Evolutionary conservation across 2,113 vertebrate genomes (phyloP).

Genomic region (Phaethon lepturus): DNA sequence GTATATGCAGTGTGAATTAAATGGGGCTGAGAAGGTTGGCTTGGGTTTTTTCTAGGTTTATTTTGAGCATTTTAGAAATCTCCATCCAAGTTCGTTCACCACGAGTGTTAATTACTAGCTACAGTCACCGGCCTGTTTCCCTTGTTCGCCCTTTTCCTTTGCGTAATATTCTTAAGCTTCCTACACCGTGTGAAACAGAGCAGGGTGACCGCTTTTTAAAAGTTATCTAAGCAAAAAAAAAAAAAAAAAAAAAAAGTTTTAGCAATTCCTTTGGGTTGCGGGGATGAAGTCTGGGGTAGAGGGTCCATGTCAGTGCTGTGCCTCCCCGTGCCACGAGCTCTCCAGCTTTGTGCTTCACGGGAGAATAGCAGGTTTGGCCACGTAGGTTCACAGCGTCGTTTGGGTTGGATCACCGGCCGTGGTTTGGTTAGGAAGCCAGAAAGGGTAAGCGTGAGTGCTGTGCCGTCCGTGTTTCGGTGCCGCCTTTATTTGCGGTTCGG

Average conservation of each 20-base stretch:
- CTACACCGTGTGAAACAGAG: neutral
- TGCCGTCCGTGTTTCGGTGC: fast-evolving
- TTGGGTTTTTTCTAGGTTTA: neutral
- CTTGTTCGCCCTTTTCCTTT: fast-evolving
- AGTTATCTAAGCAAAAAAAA: neutral
- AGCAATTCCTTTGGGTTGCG: neutral
- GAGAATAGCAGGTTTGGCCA: fast-evolving
- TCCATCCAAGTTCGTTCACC: fast-evolving
- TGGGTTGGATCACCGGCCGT: fast-evolving
- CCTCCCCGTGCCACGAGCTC: neutral
- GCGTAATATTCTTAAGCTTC: fast-evolving
- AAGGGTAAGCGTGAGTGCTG: fast-evolving
- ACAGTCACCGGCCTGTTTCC: fast-evolving
- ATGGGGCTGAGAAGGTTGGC: too few relatives aligned
- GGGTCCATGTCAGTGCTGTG: fast-evolving
- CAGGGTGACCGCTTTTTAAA: fast-evolving
- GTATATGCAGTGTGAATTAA: fast-evolving
- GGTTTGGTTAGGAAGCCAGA: neutral
- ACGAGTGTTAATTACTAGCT: fast-evolving
- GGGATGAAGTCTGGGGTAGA: fast-evolving
- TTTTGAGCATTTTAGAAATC: neutral
- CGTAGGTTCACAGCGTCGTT: too few relatives aligned
- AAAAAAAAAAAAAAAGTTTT: too few relatives aligned
- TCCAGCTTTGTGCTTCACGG: fast-evolving
- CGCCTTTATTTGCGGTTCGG: neutral